A percentile compares a stretch with the other conserved stretches of the same genome.
Evolutionary conservation across 2,888 invertebrate species (phyloP).

Genomic region (Nemoura dubitans): DNA sequence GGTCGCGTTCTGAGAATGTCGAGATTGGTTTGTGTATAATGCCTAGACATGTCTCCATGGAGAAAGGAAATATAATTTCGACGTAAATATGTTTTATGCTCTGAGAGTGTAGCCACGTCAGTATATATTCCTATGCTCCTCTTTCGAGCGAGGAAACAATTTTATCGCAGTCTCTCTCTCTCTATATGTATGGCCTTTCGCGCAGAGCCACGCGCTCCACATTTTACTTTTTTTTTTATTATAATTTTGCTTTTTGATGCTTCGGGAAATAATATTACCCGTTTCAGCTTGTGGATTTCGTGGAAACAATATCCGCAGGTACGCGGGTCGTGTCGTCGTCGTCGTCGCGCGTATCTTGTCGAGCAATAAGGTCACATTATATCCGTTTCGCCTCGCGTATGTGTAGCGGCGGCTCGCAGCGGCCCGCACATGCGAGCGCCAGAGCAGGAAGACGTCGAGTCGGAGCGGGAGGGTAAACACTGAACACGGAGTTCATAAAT

Average conservation of each 20-base stretch:
- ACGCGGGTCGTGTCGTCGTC: neutral
- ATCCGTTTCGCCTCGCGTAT: neutral
- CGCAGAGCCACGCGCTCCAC: neutral
- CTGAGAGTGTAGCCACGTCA: neutral
- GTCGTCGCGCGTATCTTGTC: neutral
- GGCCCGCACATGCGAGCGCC: too few species aligned
- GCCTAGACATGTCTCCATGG: neutral
- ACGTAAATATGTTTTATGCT: neutral
- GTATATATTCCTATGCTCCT: neutral
- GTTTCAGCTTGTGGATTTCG: constrained; percentile 1
- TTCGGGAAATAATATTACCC: neutral
- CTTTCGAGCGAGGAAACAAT: neutral
- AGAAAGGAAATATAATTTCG: neutral
- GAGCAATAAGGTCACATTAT: neutral
- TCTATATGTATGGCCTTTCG: neutral
- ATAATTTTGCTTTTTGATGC: constrained; percentile 7
- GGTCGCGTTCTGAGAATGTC: neutral
- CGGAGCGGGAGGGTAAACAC: neutral
- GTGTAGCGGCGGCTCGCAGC: too few species aligned
- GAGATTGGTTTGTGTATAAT: neutral
- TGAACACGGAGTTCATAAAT: neutral
- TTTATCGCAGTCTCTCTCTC: neutral
- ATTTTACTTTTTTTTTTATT: neutral
- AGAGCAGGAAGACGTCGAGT: neutral
- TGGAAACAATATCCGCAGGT: neutral